phyloP scores from a whole-genome alignment of 2,113 vertebrate genomes.

The Rhinogobius similis region DNA sequence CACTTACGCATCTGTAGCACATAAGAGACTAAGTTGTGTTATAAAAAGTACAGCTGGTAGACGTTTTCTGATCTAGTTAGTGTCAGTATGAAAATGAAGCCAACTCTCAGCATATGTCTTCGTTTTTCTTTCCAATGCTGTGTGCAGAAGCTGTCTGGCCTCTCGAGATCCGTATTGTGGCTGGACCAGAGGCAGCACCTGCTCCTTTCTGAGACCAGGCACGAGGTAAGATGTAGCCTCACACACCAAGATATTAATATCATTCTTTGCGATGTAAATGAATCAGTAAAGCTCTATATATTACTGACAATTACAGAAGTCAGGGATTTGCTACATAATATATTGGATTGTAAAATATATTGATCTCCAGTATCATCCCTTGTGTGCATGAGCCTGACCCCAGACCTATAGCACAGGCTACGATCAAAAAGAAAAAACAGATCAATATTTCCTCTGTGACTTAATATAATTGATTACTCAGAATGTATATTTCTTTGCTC shows the following conservation, averaged over 20 bases:
- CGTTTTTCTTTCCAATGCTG: conserved; percentile 16
- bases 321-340: neutral
- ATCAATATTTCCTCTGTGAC: conserved; percentile 47
- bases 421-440: conserved; percentile 33
- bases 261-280: neutral
- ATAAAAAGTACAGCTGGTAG: neutral
- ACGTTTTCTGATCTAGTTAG: neutral
- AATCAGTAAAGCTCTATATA: neutral
- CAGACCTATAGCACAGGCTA: conserved; percentile 24
- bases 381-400: conserved; percentile 37
- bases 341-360: neutral
- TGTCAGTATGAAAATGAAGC: neutral
- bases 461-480: conserved; percentile 13
- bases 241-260: neutral
- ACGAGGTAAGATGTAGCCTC: conserved; percentile 80
- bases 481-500: neutral
- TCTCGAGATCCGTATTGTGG: conserved; percentile 95
- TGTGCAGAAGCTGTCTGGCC: conserved; percentile 86
- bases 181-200: conserved; percentile 90
- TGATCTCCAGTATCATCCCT: neutral
- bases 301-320: neutral
- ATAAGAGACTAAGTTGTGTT: neutral
- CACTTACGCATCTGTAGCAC: neutral
- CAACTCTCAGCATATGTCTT: conserved; percentile 7
- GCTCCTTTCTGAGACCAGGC: conserved; percentile 87